Base-by-base conservation (phyloP, 1,140 invertebrate species). In the Homalodisca vitripennis region DNA sequence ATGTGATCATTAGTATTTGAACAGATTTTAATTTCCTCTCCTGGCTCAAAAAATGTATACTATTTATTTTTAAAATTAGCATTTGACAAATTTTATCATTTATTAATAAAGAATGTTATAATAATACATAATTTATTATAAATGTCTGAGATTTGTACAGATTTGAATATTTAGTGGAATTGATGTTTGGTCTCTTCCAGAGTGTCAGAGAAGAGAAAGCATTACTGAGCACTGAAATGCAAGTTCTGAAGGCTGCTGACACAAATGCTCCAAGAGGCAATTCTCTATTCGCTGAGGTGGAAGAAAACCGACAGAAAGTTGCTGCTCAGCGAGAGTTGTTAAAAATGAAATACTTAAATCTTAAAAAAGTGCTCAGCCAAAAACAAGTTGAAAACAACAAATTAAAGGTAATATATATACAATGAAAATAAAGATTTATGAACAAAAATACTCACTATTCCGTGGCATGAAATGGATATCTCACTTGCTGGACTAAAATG, bases 231-330 rank as follows among this genome's bases (percentile, higher is more conserved):
- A 63, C 47, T 47, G 71, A 72, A 27, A 20, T 72, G 24, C 46
- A 34, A 13, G n/a, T 48, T 17, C 30, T 72, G 14, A 72, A 69
- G 60, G 68, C 53, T 66, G 34, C 67, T 1, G 34, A 69, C n/a
- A 63, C 31, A n/a, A 27, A 57, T 12, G 51, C 57, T 0, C 48
- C 63, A 17, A 66, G 70, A 34, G 72, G 72, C n/a, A 73, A 73
- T 34, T 73, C 72, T 41, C 47, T 73, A 1, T 73, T 73, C 65
- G 68, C 70, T 29, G 72, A 73, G 63, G 70, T 73, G 13, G 72
- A 73, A 26, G 70, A 71, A 22, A 73, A 70, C 22, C 65, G 72
- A 22, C 41, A 63, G 63, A 32, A 26, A 2, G 48, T 71, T 29
- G 65, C 46, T 31, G 68, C 70, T 3, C 68, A 66, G 29, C 26